Evolutionary conservation across 2,888 invertebrate genomes (phyloP), one percentile per base, ranked within the genome.

Genomic region (Scaptomyza polygonia): DNA sequence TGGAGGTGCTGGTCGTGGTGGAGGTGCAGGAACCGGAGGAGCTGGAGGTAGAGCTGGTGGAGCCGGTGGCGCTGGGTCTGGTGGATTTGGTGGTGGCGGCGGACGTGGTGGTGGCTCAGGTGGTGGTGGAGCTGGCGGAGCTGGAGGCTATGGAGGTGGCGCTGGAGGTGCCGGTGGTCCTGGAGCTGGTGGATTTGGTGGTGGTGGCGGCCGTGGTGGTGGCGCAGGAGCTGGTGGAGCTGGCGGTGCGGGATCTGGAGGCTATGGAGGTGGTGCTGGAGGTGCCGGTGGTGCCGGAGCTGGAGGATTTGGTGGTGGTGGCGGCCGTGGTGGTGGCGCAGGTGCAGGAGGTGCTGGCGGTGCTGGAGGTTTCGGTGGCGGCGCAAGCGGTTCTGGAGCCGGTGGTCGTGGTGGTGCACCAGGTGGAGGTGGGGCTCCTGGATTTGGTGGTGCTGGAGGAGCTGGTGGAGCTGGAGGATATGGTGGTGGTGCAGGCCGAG

Each of bases 371-470:
- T 72, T 39, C 0, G 62, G 51, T 7, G 67, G 57, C 1, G 62
- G 58, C 3, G 52, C 53, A 11, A 86, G 87, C 53, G 72, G 30
- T 9, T 57, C 25, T 12, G 62, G 78, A 2, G 64, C 57, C 59
- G 80, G 16, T 4, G 16, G 16, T 11, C 36, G 36, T 8, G 14
- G 49, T 62, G 86, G 48, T 62, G 76, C 67, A 6, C 64, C 48
- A 0, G 79, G 59, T 1, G 69, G 67, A 0, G 53, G 62, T 4
- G 67, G 48, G 0, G 89, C 90, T 56, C 92, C 91, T 40, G 92
- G 91, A 1, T 92, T 90, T 8, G 92, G 78, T 0, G 82, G 79
- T 0, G 72, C 58, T 12, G 89, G 85, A 0, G 63, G 62, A 2
- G 67, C 48, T 6, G 61, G 21, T 0, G 49, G 45, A 1, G 59